phyloP scores from a whole-genome alignment of 2,888 invertebrate genomes.

The Mythimna pallens region DNA sequence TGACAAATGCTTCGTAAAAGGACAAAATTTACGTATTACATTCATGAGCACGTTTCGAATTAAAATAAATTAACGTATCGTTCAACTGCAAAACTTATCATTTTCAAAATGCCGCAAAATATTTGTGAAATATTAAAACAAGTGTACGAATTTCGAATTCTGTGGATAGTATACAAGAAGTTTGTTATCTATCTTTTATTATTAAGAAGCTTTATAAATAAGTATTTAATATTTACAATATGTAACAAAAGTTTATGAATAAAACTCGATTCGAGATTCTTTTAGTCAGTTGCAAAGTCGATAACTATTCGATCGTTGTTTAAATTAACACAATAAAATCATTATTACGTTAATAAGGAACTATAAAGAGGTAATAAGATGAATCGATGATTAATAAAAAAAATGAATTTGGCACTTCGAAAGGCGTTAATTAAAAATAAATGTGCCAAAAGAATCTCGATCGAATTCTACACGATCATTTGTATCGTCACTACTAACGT shows the following conservation, averaged over 20 bases:
- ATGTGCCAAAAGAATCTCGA: constrained; percentile 83
- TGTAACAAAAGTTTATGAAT: constrained; percentile 77
- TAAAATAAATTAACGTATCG: constrained; percentile 83
- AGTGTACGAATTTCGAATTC: constrained; percentile 79
- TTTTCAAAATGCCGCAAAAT: constrained; percentile 76
- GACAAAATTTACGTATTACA: constrained; percentile 86
- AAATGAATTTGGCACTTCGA: constrained; percentile 87
- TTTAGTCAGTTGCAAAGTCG: constrained; percentile 71
- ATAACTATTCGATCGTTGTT: constrained; percentile 59
- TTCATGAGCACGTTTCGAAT: constrained; percentile 85
- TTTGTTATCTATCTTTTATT: constrained; percentile 42
- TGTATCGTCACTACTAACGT: constrained; percentile 65
- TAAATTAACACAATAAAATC: constrained; percentile 69
- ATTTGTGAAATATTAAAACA: constrained; percentile 78
- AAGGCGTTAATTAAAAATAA: constrained; percentile 73
- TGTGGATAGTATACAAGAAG: constrained; percentile 64
- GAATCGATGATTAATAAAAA: constrained; percentile 74
- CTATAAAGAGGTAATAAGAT: constrained; percentile 79
- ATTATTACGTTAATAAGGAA: constrained; percentile 76
- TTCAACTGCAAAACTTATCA: constrained; percentile 74
- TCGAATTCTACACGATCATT: constrained; percentile 74
- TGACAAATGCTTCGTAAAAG: constrained; percentile 86
- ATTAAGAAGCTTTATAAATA: constrained; percentile 77
- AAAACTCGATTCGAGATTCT: constrained; percentile 83
- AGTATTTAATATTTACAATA: constrained; percentile 85